Base-by-base conservation (phyloP, 2,888 invertebrate genomes). In the Phortica okadai region DNA sequence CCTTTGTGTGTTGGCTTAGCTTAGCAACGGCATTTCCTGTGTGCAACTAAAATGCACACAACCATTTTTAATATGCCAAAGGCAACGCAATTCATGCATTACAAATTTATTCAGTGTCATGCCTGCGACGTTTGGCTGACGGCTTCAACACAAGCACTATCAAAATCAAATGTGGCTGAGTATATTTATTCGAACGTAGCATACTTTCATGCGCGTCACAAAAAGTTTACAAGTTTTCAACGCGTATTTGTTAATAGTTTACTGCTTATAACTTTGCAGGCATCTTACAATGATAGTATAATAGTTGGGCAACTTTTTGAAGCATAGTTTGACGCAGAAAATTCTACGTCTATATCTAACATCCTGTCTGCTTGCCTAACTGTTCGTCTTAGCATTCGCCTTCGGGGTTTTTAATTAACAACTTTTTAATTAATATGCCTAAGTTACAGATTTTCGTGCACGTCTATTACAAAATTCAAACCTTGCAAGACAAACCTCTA, bases 391-490 rank as follows among this genome's bases (percentile, higher is more conserved):
- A 50, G 6, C 25, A 45, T 45, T 45, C n/a, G n/a, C 21, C 45
- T 45, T 21, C 45, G 7, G 69, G 1, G 14, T 45, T 70, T 70
- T 70, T 50, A 50, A 70, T 70, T 70, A 70, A 70, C 42, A 70
- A 70, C 21, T 50, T 70, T 70, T 70, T 16, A 45, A 70, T 70
- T n/a, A 70, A 70, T 45, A 45, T 21, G 7, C 50, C 50, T 50
- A 50, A 50, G 50, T 50, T 11, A 50, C 6, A 6, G 2, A 50
- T 33, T 33, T 33, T 33, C 33, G 33, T 33, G 33, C 33, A 33
- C 33, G 33, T 33, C 33, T 33, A 33, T 33, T 33, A 33, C 33
- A 33, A 33, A 33, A 33, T 33, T 5, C 33, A 33, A 33, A 5
- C 3, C 4, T 33, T 33, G 33, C 33, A 4, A 33, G 33, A 1